A percentile compares a stretch with the other conserved stretches of the same genome.
Conservation (phyloP, 2,797 vertebrate genomes). For the Gymnodraco acuticeps region DNA sequence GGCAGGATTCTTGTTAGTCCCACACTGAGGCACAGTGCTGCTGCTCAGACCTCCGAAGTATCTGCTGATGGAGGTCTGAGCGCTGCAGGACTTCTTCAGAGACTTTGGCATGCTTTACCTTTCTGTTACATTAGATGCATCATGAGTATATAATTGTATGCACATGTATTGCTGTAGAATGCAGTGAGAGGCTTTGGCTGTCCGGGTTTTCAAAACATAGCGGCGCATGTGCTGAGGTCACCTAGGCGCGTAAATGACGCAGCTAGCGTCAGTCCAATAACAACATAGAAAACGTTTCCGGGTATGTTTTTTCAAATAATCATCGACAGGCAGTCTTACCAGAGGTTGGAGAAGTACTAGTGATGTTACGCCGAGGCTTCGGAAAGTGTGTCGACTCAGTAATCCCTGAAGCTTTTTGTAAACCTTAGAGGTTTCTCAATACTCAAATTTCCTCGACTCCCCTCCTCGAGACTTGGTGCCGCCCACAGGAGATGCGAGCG, state of each 20-base stretch:
- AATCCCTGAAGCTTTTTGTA: no score
- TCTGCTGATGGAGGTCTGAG: conserved; percentile 83
- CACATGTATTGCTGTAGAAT: rapidly evolving
- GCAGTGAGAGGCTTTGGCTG: background rate
- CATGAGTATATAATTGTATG: rapidly evolving
- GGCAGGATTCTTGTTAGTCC: conserved; percentile 46
- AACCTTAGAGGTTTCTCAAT: no score
- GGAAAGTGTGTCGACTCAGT: no score
- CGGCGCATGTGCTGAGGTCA: conserved; percentile 61
- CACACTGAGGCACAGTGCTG: conserved; percentile 24
- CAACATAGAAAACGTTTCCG: background rate
- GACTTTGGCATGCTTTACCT: conserved; percentile 74
- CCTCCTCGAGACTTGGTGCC: no score
- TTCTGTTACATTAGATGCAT: background rate
- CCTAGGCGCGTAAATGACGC: conserved; percentile 55
- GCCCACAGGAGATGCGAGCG: no score
- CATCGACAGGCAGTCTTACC: background rate
- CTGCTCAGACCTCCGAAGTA: conserved; percentile 79
- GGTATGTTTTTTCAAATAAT: background rate
- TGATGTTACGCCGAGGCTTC: no score
- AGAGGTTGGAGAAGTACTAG: no score
- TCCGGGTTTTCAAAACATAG: conserved; percentile 56
- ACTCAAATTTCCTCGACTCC: no score
- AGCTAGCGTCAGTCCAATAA: background rate
- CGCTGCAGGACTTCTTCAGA: conserved; percentile 65